Evolutionary conservation across 1,140 invertebrate genomes (phyloP), one percentile per base, ranked within the genome.

Genomic region (Acromyrmex charruanus): DNA sequence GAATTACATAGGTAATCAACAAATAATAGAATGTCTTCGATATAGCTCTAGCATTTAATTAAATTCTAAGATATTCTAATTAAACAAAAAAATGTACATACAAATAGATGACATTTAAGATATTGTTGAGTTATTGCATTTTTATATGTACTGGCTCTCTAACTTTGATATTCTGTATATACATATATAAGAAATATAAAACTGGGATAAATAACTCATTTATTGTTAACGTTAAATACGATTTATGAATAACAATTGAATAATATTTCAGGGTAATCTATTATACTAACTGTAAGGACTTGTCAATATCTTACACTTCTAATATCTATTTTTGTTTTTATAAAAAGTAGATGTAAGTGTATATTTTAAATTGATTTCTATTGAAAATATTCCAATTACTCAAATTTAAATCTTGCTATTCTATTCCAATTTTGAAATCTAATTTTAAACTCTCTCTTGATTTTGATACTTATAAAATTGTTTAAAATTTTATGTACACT

Each of bases 321-420:
- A 84, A 72, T 25, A 61, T 63, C 21, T 16, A 49, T 74, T 74
- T 72, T 84, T 63, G 3, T 74, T 79, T 84, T 74, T 63, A 9
- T 12, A 58, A 58, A 84, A 25, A 58, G 7, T 68, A 84, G 14
- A 2, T 35, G 44, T 69, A 55, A 39, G 16, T 58, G 59, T 69
- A 51, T 58, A 51, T 59, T 51, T 72, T 61, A 61, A 25, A 75
- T 58, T 75, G 39, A 75, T 25, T 21, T 75, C 2, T 35, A 21
- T 53, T 55, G 16, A 74, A 55, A 55, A 74, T 51, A 53, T 61
- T 59, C 44, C 21, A 58, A 82, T 87, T 69, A 44, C 16, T 74
- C 59, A 44, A 14, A 72, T 71, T 71, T 51, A 18, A 14, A 69
- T 69, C n/a, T 71, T 74, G 55, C 10, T 28, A 51, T 28, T 65